Percentiles rank a stretch among this genome's conserved stretches.
phyloP scores from a whole-genome alignment of 2,113 vertebrate species.

The Aspidoscelis tigris region DNA sequence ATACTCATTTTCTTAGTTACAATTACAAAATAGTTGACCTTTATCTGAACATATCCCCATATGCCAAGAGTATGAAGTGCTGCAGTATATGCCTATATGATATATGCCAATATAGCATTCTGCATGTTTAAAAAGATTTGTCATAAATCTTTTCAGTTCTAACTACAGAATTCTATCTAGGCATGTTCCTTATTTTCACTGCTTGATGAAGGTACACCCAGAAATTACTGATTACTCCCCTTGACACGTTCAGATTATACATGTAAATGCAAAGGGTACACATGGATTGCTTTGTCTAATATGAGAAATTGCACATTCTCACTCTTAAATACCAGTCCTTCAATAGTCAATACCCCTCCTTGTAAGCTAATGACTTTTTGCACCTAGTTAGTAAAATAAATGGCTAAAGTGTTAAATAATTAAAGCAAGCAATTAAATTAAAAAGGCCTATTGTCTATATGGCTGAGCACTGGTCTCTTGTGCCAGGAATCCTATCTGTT shows the following conservation, averaged over 20 bases:
- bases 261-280: not conserved
- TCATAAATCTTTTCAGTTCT: not conserved
- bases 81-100: too few species aligned
- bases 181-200: not conserved
- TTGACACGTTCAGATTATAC: not conserved
- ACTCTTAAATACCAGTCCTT: not conserved
- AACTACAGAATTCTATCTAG: not conserved
- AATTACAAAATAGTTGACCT: too few species aligned
- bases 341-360: not conserved
- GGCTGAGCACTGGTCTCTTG: not conserved
- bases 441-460: not conserved
- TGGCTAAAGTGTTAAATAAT: conserved; percentile 27
- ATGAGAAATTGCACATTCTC: not conserved
- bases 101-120: too few species aligned
- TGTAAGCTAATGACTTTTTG: not conserved
- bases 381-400: conserved; percentile 17
- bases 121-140: not conserved
- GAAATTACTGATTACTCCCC: not conserved
- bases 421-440: conserved; percentile 39
- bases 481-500: not conserved
- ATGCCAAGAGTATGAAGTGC: too few species aligned
- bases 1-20: too few species aligned
- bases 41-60: too few species aligned
- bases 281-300: not conserved
- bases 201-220: not conserved